phyloP scores from a whole-genome alignment of 1,140 invertebrate genomes.

The Drosophila sturtevanti region DNA sequence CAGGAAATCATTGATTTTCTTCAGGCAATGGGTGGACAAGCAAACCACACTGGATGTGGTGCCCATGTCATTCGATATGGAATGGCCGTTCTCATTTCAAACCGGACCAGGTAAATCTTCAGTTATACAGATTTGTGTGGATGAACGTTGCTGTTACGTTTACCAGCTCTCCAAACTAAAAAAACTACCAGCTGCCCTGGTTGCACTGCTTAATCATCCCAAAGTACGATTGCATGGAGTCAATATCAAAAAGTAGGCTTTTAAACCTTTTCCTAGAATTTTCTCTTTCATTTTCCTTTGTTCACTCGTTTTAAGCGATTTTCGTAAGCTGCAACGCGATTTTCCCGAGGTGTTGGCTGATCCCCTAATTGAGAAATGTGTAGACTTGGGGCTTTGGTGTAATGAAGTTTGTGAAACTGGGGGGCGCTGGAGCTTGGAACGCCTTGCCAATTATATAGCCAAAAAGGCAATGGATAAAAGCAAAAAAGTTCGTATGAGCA shows the following conservation, averaged over 20 bases:
- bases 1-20: not conserved
- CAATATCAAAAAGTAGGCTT: constrained; percentile 86
- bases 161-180: constrained; percentile 85
- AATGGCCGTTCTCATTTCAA: constrained; percentile 87
- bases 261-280: not conserved
- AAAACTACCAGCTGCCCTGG: constrained; percentile 85
- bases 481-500: constrained; percentile 85
- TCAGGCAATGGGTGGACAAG: constrained; percentile 83
- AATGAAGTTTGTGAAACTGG: constrained; percentile 84
- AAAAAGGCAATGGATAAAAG: constrained; percentile 84
- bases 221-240: constrained; percentile 86
- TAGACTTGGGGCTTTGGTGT: constrained; percentile 85
- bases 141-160: constrained; percentile 84
- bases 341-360: constrained; percentile 85
- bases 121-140: constrained; percentile 85
- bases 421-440: constrained; percentile 86
- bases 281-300: not conserved
- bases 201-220: constrained; percentile 84
- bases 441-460: constrained; percentile 85
- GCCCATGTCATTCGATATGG: constrained; percentile 86
- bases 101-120: constrained; percentile 86
- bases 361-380: constrained; percentile 84
- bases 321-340: constrained; percentile 86
- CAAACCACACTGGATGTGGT: constrained; percentile 71
- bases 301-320: constrained; percentile 83